Percentiles rank a stretch among this genome's conserved stretches.
Conservation (phyloP, 2,113 vertebrate genomes). For the Rhinolophus ferrumequinum region DNA sequence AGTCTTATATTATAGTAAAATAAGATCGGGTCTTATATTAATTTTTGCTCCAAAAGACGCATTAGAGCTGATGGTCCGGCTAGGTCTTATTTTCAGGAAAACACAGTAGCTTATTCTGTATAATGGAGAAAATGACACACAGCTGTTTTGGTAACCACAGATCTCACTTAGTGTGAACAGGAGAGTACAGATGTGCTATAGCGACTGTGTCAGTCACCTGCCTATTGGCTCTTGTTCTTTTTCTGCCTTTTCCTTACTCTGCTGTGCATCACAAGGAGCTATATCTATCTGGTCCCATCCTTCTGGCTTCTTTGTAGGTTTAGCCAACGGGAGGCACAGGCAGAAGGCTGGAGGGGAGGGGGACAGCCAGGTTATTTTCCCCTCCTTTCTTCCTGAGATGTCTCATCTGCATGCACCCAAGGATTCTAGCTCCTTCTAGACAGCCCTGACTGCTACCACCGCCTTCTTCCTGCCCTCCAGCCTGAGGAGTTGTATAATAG, state of each 20-base stretch:
- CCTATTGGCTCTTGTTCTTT: background rate
- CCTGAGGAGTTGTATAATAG: too few species aligned
- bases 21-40: too few species aligned
- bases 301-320: background rate
- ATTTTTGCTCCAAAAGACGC: too few species aligned
- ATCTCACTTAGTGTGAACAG: background rate
- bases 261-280: background rate
- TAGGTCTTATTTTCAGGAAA: too few species aligned
- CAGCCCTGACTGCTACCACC: accelerated
- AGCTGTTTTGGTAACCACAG: background rate
- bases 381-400: background rate
- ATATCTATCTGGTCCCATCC: background rate
- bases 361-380: background rate
- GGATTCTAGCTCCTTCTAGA: background rate
- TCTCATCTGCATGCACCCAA: background rate
- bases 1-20: too few species aligned
- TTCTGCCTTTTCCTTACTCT: background rate
- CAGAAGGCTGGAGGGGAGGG: background rate
- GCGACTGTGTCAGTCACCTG: background rate
- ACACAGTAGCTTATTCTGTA: background rate
- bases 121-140: background rate
- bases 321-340: background rate
- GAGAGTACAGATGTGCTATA: background rate
- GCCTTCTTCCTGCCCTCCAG: background rate
- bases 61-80: too few species aligned